Evolutionary conservation across 2,113 vertebrate genomes (phyloP), one percentile per base, ranked within the genome.

Genomic region (Clarias batrachus): DNA sequence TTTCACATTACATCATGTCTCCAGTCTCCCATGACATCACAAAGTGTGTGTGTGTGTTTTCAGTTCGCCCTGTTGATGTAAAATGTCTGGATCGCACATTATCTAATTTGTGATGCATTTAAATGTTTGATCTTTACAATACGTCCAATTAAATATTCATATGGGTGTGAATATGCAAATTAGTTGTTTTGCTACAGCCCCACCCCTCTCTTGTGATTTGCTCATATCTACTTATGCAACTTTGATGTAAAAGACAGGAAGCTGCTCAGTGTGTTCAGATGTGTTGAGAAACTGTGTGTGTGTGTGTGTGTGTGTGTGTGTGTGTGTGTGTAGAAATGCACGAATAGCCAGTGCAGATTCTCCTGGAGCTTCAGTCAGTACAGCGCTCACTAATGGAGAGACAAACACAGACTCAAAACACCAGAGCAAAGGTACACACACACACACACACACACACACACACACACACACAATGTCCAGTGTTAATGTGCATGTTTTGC

Each of bases 281-380:
- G 71, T 37, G 33, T 21, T 74, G 56, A 33, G 54, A 62, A 10
- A 11, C 52, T 30, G 76, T 78, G 48, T 57, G 73, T 78, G 14
- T 63, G 70, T 56, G 52, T 27, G 76, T 79, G n/a, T 79, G 56
- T 17, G 56, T 60, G 59, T 81, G 25, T 86, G 77, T 82, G 23
- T 76, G 59, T 81, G 25, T 86, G 77, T 86, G n/a, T 85, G 16
- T 90, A 97, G 97, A 91, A 93, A 88, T 0, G 95, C 95, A 90
- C 94, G 95, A 60, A 91, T 93, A 85, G 93, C 92, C 27, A 93
- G 80, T 90, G 87, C 85, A 30, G 92, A 92, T 74, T 92, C 93
- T 85, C 92, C 91, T 0, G 91, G 91, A 21, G 79, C 84, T 79
- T 82, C 90, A 86, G 91, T 91, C 81, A 93, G 88, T 12, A 88